Percentiles rank a stretch among this genome's conserved stretches.
Conservation (phyloP, 2,113 vertebrate genomes). For the Romanogobio albipinnatus region DNA sequence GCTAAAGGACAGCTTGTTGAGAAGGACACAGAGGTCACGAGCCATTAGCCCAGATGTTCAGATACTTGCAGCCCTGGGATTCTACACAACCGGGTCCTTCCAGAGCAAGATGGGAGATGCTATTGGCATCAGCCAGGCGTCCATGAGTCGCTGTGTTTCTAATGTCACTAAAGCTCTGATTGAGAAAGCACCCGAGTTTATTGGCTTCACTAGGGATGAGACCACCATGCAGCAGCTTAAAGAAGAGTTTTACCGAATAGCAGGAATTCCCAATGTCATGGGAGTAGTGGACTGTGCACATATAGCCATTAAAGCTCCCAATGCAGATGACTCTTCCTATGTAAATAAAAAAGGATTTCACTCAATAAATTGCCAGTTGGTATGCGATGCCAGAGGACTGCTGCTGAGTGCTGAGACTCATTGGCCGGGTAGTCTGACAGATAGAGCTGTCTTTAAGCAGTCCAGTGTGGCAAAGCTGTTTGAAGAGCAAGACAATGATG, state of each 20-base stretch:
- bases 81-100: constrained; percentile 95
- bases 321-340: constrained; percentile 90
- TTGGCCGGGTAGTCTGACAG: constrained; percentile 88
- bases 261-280: constrained; percentile 88
- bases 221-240: constrained; percentile 79
- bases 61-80: constrained; percentile 94
- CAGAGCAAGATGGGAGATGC: constrained; percentile 96
- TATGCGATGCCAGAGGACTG: constrained; percentile 87
- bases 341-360: constrained; percentile 93
- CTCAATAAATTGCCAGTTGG: constrained; percentile 92
- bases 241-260: constrained; percentile 87
- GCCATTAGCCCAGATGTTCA: constrained; percentile 97
- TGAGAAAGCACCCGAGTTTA: constrained; percentile 89
- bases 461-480: constrained; percentile 81
- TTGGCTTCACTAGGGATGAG: constrained; percentile 81
- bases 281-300: constrained; percentile 91
- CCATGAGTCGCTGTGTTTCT: constrained; percentile 96
- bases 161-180: constrained; percentile 93
- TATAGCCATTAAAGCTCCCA: constrained; percentile 94
- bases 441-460: constrained; percentile 81
- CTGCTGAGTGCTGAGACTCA: constrained; percentile 89
- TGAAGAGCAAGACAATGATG: constrained; percentile 76
- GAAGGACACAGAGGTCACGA: constrained; percentile 91
- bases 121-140: constrained; percentile 96
- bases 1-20: constrained; percentile 82